These are phyloP conservation scores for Eledona agricola DNA, from an alignment of 2,888 invertebrate genomes.

Conservation along the genomic window DNA sequence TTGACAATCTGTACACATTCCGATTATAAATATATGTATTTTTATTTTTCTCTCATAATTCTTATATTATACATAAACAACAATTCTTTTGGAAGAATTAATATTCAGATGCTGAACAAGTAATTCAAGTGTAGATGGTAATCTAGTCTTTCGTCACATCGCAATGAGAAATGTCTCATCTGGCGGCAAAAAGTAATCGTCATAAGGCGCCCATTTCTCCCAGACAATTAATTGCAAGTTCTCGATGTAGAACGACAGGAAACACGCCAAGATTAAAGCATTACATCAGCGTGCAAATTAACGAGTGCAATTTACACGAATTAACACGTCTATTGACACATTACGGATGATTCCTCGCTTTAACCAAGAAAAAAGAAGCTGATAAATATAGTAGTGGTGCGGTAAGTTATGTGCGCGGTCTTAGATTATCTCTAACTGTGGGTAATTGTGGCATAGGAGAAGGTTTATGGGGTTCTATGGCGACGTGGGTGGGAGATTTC, in stretches of 20 bases:
- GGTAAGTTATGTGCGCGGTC: slow-evolving; percentile 1
- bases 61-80: too few relatives aligned
- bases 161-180: too few relatives aligned
- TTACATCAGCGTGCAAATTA: slow-evolving; percentile 37
- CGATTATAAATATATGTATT: too few relatives aligned
- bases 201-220: too few relatives aligned
- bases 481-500: slow-evolving; percentile 37
- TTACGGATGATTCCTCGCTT: slow-evolving; percentile 4
- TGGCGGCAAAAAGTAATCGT: too few relatives aligned
- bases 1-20: too few relatives aligned
- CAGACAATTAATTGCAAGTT: slow-evolving; percentile 24
- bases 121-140: too few relatives aligned
- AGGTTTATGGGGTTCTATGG: slow-evolving; percentile 37
- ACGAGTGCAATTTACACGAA: slow-evolving; percentile 30
- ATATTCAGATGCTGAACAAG: too few relatives aligned
- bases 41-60: too few relatives aligned
- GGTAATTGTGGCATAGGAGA: slow-evolving; percentile 36
- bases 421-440: slow-evolving; percentile 27
- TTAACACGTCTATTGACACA: slow-evolving; percentile 30
- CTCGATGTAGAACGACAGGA: slow-evolving; percentile 21
- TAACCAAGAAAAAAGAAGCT: neutral
- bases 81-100: too few relatives aligned
- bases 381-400: neutral
- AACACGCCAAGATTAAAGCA: slow-evolving; percentile 25
- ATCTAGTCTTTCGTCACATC: too few relatives aligned